Conservation (phyloP, 2,888 invertebrate species). For the Nyleta sp. region DNA sequence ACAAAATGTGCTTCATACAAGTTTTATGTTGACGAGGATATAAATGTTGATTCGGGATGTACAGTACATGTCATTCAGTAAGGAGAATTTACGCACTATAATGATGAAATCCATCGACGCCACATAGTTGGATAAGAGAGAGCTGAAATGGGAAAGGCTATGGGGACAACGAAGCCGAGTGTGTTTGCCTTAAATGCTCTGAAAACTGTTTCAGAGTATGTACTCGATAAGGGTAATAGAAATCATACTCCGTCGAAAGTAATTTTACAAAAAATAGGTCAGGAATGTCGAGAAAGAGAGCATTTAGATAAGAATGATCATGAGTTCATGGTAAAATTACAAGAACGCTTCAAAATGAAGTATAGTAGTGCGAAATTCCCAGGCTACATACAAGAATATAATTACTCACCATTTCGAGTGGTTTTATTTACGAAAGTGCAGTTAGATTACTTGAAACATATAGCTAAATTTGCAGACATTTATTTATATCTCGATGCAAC, state of each 20-base stretch:
- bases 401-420: conserved; percentile 19
- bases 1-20: conserved; percentile 1
- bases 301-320: conserved; percentile 36
- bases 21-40: conserved; percentile 16
- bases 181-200: background rate
- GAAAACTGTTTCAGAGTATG: conserved; percentile 10
- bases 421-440: conserved; percentile 32
- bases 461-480: conserved; percentile 10
- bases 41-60: background rate
- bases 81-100: conserved; percentile 4
- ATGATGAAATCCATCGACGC: conserved; percentile 15
- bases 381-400: conserved; percentile 15
- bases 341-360: background rate
- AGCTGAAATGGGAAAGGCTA: background rate
- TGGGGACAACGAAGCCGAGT: background rate
- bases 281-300: conserved; percentile 8
- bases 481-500: conserved; percentile 37
- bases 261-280: conserved; percentile 27
- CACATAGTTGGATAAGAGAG: background rate
- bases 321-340: conserved; percentile 1
- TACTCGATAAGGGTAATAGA: conserved; percentile 31
- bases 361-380: background rate
- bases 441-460: conserved; percentile 18
- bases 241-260: conserved; percentile 19
- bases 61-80: conserved; percentile 1